Percentiles rank a stretch among this genome's conserved stretches.
These are phyloP conservation scores for Spodoptera littoralis DNA, from an alignment of 2,888 invertebrate species.

Conservation along the genomic window DNA sequence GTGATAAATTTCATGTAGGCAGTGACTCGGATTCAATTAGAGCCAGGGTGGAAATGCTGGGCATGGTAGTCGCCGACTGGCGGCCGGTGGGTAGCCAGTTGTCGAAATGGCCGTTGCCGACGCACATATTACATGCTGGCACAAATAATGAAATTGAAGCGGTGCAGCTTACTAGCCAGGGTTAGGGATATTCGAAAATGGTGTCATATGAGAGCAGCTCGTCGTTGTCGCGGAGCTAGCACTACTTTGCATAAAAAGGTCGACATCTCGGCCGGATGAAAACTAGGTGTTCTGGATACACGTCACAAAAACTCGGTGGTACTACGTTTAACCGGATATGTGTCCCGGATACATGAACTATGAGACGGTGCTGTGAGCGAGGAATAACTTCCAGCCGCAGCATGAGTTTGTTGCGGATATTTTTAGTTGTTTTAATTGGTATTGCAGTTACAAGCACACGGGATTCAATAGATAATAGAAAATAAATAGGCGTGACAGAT, in stretches of 20 bases:
- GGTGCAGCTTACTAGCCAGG: conserved; percentile 17
- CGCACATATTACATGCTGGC: conserved; percentile 44
- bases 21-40: conserved; percentile 72
- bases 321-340: conserved; percentile 47
- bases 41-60: conserved; percentile 58
- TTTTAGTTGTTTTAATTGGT: conserved; percentile 16
- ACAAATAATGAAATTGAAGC: conserved; percentile 49
- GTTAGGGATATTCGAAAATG: conserved; percentile 35
- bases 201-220: conserved; percentile 43
- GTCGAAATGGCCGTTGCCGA: conserved; percentile 55
- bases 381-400: conserved; percentile 30
- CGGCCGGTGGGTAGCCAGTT: conserved; percentile 49
- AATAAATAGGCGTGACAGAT: background rate
- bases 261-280: conserved; percentile 57
- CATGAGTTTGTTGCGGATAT: conserved; percentile 5
- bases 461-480: background rate
- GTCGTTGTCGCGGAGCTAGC: conserved; percentile 44
- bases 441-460: background rate
- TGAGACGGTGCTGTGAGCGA: conserved; percentile 41
- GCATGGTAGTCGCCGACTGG: conserved; percentile 36
- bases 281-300: conserved; percentile 61
- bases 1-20: conserved; percentile 71
- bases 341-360: conserved; percentile 59
- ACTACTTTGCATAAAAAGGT: conserved; percentile 64
- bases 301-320: conserved; percentile 52